These are phyloP conservation scores for Sycophila sp. DNA, from an alignment of 1,140 invertebrate species.

Conservation along the genomic window DNA sequence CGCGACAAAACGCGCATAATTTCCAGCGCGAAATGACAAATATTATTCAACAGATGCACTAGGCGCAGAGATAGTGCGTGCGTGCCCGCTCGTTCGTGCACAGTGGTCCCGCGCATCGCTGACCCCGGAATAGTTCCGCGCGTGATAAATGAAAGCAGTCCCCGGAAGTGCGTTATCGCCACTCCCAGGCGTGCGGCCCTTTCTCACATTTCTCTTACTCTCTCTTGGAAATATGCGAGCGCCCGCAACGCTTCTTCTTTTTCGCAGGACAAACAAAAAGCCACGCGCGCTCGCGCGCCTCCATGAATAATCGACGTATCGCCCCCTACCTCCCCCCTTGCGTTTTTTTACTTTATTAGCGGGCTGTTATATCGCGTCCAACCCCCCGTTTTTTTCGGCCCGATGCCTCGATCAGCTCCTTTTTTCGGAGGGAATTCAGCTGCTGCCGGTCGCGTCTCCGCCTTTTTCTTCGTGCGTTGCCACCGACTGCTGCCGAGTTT, in stretches of 20 bases:
- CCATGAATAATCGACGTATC: constrained; percentile 34
- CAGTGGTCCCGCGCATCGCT: neutral
- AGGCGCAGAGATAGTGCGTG: neutral
- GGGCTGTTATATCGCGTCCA: neutral
- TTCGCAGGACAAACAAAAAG: constrained; percentile 13
- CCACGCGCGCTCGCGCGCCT: neutral
- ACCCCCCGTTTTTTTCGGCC: constrained; percentile 38
- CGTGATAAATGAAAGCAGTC: constrained; percentile 23
- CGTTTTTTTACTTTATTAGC: constrained; percentile 23
- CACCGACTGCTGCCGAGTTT: constrained; percentile 5
- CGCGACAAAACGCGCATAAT: constrained; percentile 6
- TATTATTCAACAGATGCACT: constrained; percentile 35
- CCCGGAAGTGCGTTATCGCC: constrained; percentile 21
- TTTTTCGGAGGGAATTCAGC: neutral
- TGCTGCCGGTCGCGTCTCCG: constrained; percentile 37
- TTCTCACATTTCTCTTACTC: too few species aligned
- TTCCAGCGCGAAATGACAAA: constrained; percentile 19
- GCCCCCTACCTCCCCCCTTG: neutral
- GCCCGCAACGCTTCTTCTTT: neutral
- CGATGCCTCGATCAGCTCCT: constrained; percentile 35
- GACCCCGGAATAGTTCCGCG: neutral
- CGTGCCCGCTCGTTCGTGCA: neutral
- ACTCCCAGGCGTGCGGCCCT: neutral
- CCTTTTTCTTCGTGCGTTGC: constrained; percentile 34
- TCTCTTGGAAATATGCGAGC: constrained; percentile 18